Evolutionary conservation across 2,113 vertebrate species (phyloP).

Genomic region (Pyrgilauda ruficollis): DNA sequence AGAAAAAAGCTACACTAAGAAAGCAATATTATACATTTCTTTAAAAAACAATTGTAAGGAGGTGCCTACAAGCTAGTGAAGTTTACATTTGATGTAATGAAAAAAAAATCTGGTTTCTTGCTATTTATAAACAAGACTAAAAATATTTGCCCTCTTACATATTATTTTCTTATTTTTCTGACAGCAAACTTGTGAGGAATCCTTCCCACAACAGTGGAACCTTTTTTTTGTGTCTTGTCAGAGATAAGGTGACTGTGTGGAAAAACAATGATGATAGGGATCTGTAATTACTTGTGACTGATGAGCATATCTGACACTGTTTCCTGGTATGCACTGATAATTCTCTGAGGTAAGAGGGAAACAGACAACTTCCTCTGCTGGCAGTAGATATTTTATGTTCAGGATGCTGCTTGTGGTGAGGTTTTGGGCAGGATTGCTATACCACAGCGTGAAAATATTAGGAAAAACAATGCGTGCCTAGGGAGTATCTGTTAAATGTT

Average conservation of each 20-base stretch:
- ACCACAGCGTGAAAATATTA: neutral
- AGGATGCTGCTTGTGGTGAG: neutral
- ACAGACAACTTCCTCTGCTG: constrained; percentile 4
- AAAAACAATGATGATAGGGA: constrained; percentile 44
- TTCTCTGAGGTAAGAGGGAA: neutral
- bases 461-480: neutral
- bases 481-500: neutral
- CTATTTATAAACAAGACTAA: neutral
- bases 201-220: neutral
- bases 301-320: constrained; percentile 37
- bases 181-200: neutral
- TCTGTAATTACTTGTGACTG: constrained; percentile 50
- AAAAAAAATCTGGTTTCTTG: accelerated
- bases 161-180: neutral
- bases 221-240: neutral
- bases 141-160: neutral
- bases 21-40: neutral
- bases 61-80: neutral
- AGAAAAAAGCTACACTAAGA: neutral
- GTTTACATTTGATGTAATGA: neutral
- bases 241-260: constrained; percentile 25
- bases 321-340: constrained; percentile 10
- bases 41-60: neutral
- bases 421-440: neutral
- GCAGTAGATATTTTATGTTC: neutral